Evolutionary conservation across 2,113 vertebrate genomes (phyloP), one percentile per base, ranked within the genome.

Genomic region (Protomyctophum bolini): DNA sequence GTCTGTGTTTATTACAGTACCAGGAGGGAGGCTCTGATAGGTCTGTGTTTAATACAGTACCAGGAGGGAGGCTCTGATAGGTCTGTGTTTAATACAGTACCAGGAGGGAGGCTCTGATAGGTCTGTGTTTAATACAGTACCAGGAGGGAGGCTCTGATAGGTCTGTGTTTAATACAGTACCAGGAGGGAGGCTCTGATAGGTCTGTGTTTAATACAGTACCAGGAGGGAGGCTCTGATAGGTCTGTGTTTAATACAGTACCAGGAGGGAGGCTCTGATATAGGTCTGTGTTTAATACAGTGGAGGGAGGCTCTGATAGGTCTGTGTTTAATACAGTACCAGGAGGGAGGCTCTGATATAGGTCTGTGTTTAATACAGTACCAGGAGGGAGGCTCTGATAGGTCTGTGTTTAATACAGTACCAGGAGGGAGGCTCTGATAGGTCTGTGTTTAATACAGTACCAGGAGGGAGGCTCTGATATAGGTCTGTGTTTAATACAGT

Each of bases 251-350:
- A n/a, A 12, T 12, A 21, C 21, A 21, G 28, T 7, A 41, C 48
- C 65, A 57, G 59, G 51, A 50, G 28, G 8, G 45, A 10, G 28
- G n/a, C 61, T 63, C 76, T 84, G 67, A 12, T 67, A 67, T n/a
- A n/a, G 75, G 69, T 75, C 70, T n/a, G n/a, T n/a, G n/a, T n/a
- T n/a, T n/a, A n/a, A 12, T 12, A 21, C 21, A 21, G 28, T 7
- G 59, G 51, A 50, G 28, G 8, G 45, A 10, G 28, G n/a, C 61
- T 63, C 76, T 84, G 67, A 12, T 67, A 67, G 75, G 69, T 75
- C 70, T n/a, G n/a, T n/a, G n/a, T n/a, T n/a, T n/a, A n/a, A 12
- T 12, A 21, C 21, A 21, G 28, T 7, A 41, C 48, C 65, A 57
- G 59, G 51, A 50, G 28, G 8, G 45, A 10, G 28, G n/a, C 61